phyloP scores from a whole-genome alignment of 2,888 invertebrate species.

The Bugula neritina region DNA sequence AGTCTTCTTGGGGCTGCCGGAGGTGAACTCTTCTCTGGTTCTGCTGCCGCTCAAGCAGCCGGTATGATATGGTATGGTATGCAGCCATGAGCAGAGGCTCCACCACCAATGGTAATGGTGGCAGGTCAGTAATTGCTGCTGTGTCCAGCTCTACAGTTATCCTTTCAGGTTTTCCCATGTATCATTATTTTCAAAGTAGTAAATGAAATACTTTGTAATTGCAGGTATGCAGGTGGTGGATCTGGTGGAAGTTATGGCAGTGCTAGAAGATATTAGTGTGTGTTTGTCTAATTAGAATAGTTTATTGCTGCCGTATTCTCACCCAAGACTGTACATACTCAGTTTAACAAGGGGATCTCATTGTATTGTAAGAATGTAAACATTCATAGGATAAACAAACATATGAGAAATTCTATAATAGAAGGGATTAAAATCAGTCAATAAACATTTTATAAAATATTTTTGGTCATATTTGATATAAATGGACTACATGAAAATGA shows the following conservation, averaged over 20 bases:
- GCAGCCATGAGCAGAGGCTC: constrained; percentile 32
- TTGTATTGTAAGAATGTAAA: no score
- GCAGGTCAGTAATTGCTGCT: background rate
- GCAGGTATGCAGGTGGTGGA: constrained; percentile 15
- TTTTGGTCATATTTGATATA: no score
- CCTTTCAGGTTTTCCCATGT: background rate
- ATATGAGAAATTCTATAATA: no score
- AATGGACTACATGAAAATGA: no score
- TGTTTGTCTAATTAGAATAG: no score
- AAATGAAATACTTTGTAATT: background rate
- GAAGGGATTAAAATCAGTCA: no score
- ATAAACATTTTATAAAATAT: no score
- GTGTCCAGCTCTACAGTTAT: background rate
- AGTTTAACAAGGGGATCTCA: no score
- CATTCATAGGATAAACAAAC: no score
- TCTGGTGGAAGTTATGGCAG: constrained; percentile 4
- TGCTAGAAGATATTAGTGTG: background rate
- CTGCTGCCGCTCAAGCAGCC: constrained; percentile 31
- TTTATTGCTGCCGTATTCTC: no score
- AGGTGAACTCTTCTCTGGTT: constrained; percentile 31
- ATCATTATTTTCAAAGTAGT: background rate
- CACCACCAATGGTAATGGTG: background rate
- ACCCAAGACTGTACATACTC: no score
- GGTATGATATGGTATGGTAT: constrained; percentile 35
- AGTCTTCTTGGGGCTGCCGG: constrained; percentile 27